Base-by-base conservation (phyloP, 2,888 invertebrate genomes). In the Eristalinus sepulchralis region DNA sequence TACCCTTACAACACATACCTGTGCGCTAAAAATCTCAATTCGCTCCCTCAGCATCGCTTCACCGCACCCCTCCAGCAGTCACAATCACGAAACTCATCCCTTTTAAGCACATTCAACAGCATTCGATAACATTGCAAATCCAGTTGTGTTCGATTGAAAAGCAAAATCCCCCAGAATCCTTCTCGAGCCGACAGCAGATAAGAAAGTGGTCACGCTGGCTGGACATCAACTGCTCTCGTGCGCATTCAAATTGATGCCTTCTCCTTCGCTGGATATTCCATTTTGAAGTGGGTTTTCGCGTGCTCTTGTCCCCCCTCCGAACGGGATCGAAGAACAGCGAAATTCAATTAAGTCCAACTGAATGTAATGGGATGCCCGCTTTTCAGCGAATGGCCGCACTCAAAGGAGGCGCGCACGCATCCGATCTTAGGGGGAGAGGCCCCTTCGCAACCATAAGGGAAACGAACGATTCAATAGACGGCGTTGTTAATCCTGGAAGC, bases 341-440 rank as follows among this genome's bases (percentile, higher is more conserved):
- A 83, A 83, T 83, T 83, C 83, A 83, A 83, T 83, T 83, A 83
- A 80, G 70, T 11, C 36, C 47, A 75, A 64, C 63, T 62, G 67
- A 47, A 31, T 24, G 57, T 63, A 79, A 68, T 79, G 83, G 72
- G 57, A 60, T 77, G 27, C 39, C 34, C 79, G 47, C 39, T 63
- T 64, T 8, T 27, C 17, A 47, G 33, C 72, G 79, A 79, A 73
- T 80, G 47, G 68, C 63, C 70, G 59, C 64, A 39, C 80, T 68
- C 36, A 72, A 75, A 75, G 73, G 73, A 70, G 75, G 24, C 55
- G 68, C 57, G 68, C 27, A 27, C 27, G 27, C 27, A 27, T 27
- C 2, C 27, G 27, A 2, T 27, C 27, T 27, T 27, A n/a, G 27
- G 5, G 5, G 27, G 5, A 5, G 27, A 3, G 27, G 27, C 27